Evolutionary conservation across 2,113 vertebrate genomes (phyloP), one percentile per base, ranked within the genome.

Genomic region (Pipa parva): DNA sequence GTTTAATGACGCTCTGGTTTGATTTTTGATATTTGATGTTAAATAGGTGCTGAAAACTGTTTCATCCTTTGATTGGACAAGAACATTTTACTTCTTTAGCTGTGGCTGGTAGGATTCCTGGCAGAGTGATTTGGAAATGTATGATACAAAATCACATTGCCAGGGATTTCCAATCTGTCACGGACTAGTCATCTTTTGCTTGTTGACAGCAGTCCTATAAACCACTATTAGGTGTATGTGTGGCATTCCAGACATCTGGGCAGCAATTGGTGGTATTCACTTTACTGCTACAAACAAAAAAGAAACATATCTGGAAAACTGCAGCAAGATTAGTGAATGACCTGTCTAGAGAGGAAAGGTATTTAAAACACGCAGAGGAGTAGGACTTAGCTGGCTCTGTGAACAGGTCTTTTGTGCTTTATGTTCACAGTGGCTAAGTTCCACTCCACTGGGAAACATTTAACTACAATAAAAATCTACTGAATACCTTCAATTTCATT

Each of bases 351-450:
- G 17, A 4, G 3, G 11, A 42, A 13, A 42, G n/a, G n/a, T 42
- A 13, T 31, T 20, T 6, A 45, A 24, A 68, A 83, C 81, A 85
- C 84, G 82, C 18, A 73, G 63, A 87, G 87, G 83, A 75, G 81
- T 79, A 91, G 90, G 90, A 84, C 90, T 91, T 91, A 82, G 90
- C 86, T 89, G 72, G 76, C 84, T 90, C 80, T 75, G 90, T 91
- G 90, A 91, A 90, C 90, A 91, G 88, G 84, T 84, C 78, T 81
- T 74, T 77, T 66, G 80, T 80, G 74, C 54, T 75, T 76, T 74
- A 76, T 91, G 90, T 91, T 91, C 90, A 91, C 90, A 91, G 90
- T 91, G 90, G 89, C 90, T 91, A 91, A 91, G 90, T 91, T 91
- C 90, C 89, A 88, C 88, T 81, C 77, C 84, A 87, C 82, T 75